Evolutionary conservation across 2,888 invertebrate genomes (phyloP), one percentile per base, ranked within the genome.

Genomic region (Mellilla xanthometata): DNA sequence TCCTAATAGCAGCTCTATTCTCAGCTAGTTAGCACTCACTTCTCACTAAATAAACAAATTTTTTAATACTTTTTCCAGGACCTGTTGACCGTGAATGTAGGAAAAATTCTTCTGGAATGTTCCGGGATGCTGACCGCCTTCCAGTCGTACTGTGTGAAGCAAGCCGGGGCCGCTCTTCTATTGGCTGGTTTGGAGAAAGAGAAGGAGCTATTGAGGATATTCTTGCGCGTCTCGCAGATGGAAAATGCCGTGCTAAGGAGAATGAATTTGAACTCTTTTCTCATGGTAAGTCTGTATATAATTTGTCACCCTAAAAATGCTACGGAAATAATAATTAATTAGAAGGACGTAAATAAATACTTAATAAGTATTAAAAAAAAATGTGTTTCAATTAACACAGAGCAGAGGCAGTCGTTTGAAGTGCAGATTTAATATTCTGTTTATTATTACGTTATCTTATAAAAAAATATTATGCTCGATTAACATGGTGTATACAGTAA

Each of bases 181-280:
- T 83, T 98, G 56, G 96, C 97, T 52, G 96, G 96, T 74, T 90
- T 98, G 46, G 97, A 98, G 87, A 97, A 97, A 83, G 98, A 98
- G 74, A 97, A 97, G 80, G 98, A 98, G 78, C 91, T 98, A 43
- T 89, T 98, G 59, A 91, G 97, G 77, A 97, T 98, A 83, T 99
- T 98, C 84, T 91, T 99, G 47, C 94, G 96, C 76, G 98, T 98
- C 46, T 98, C 98, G 24, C 98, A 98, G 90, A 97, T 97, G 95
- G 98, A 98, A 81, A 98, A 98, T 79, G 93, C 96, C 11, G 95
- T 97, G 53, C 88, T 98, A 60, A 91, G 98, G 61, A 92, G 98
- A 63, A 98, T 98, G 98, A 98, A 98, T 80, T 91, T 99, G 33
- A 97, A 98, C 85, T 97, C 98, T n/a, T 99, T 98, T 85, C 93